A percentile compares a stretch with the other conserved stretches of the same genome.
phyloP scores from a whole-genome alignment of 2,888 invertebrate genomes.

The Drosophila mercatorum region DNA sequence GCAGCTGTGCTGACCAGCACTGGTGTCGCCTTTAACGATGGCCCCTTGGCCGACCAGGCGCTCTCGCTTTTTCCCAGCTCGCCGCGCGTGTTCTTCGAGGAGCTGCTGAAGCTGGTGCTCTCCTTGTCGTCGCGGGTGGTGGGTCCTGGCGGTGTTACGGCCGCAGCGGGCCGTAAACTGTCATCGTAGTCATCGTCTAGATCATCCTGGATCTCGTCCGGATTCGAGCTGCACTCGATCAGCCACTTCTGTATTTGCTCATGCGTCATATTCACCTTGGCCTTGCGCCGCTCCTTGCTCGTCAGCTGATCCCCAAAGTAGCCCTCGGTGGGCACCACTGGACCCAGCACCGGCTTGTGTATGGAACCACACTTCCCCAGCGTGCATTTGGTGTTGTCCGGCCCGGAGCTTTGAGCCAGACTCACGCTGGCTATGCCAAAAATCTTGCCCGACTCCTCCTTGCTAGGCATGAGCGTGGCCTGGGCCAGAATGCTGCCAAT shows the following conservation, averaged over 20 bases:
- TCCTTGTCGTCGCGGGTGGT: slow-evolving; percentile 83
- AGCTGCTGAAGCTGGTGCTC: slow-evolving; percentile 82
- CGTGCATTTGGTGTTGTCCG: slow-evolving; percentile 85
- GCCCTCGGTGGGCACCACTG: slow-evolving; percentile 84
- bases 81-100: slow-evolving; percentile 83
- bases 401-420: slow-evolving; percentile 84
- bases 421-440: slow-evolving; percentile 85
- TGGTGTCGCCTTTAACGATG: slow-evolving; percentile 83
- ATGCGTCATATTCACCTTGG: slow-evolving; percentile 89
- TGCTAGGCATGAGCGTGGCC: slow-evolving; percentile 85
- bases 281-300: slow-evolving; percentile 85
- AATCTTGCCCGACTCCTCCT: slow-evolving; percentile 85
- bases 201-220: slow-evolving; percentile 85
- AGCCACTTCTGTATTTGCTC: slow-evolving; percentile 90
- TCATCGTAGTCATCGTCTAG: slow-evolving; percentile 84
- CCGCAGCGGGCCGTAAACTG: slow-evolving; percentile 81
- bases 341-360: slow-evolving; percentile 84
- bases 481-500: slow-evolving; percentile 82
- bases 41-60: slow-evolving; percentile 84
- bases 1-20: slow-evolving; percentile 75
- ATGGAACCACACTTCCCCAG: slow-evolving; percentile 85
- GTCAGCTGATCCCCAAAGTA: slow-evolving; percentile 84
- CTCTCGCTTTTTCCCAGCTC: slow-evolving; percentile 83
- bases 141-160: slow-evolving; percentile 82
- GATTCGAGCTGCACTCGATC: slow-evolving; percentile 86